A percentile compares a stretch with the other conserved stretches of the same genome.
Evolutionary conservation across 2,113 vertebrate species (phyloP).

Genomic region (Brienomyrus brachyistius): DNA sequence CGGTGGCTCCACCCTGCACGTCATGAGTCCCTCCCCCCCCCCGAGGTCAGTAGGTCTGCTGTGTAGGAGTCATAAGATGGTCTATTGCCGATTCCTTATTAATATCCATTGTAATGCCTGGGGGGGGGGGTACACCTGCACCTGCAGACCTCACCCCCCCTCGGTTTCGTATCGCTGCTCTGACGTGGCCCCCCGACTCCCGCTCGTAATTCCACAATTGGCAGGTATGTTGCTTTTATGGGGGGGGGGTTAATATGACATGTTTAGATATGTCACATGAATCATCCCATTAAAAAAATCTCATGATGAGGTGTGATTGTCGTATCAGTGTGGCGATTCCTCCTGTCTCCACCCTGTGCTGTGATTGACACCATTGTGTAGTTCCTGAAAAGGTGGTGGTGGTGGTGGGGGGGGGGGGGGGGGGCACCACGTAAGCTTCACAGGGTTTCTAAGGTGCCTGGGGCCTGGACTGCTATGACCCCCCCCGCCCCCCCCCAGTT

Average conservation of each 20-base stretch:
- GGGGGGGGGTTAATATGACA: slow-evolving; percentile 42
- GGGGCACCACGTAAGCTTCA: slow-evolving; percentile 42
- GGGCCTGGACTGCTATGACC: slow-evolving; percentile 22
- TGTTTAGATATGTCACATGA: slow-evolving; percentile 37
- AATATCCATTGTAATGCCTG: background rate
- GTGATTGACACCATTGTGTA: background rate
- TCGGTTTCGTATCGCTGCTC: background rate
- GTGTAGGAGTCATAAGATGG: background rate
- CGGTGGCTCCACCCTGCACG: background rate
- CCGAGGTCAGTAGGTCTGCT: background rate
- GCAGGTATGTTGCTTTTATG: background rate
- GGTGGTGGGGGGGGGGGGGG: background rate
- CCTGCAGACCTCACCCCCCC: background rate
- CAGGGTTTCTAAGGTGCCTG: slow-evolving; percentile 17
- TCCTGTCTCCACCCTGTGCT: background rate
- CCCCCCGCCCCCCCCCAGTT: slow-evolving; percentile 4
- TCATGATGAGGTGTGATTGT: slow-evolving; percentile 36
- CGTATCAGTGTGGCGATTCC: background rate
- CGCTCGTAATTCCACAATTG: slow-evolving; percentile 21
- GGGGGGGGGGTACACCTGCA: background rate
- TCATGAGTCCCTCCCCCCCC: background rate
- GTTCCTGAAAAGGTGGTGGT: background rate
- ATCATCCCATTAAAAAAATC: slow-evolving; percentile 43
- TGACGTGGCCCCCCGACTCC: background rate
- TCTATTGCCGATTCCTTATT: background rate